These are phyloP conservation scores for Eupithecia abbreviata DNA, from an alignment of 2,888 invertebrate species.

Conservation along the genomic window DNA sequence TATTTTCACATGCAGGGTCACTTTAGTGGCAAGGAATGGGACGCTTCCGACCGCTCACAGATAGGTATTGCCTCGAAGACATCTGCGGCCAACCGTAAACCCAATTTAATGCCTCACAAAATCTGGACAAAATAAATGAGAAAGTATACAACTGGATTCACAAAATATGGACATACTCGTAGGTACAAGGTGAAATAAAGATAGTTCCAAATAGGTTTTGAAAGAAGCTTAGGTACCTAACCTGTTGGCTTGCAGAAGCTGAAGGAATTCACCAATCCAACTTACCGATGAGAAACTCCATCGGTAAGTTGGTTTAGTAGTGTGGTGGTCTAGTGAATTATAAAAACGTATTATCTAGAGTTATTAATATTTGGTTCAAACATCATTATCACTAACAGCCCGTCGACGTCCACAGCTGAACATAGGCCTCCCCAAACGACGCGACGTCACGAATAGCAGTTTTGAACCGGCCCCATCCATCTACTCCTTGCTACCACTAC, in stretches of 20 bases:
- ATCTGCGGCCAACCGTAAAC: conserved; percentile 72
- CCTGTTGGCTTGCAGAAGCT: background rate
- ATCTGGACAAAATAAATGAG: conserved; percentile 72
- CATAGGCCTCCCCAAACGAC: too few species aligned
- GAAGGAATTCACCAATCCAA: background rate
- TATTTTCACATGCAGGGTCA: conserved; percentile 6
- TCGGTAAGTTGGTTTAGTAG: too few species aligned
- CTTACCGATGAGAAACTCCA: background rate
- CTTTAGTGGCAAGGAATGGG: conserved; percentile 17
- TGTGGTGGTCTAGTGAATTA: background rate
- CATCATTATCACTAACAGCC: too few species aligned
- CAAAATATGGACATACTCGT: conserved; percentile 44
- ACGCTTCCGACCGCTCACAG: conserved; percentile 51
- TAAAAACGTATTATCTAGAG: background rate
- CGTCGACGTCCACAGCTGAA: too few species aligned
- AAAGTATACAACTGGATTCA: conserved; percentile 31
- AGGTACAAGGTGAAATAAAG: background rate
- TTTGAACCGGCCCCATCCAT: too few species aligned
- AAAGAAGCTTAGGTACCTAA: conserved; percentile 4
- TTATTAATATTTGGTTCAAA: too few species aligned
- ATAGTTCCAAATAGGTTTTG: background rate
- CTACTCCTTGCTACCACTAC: too few species aligned
- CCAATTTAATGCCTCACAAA: conserved; percentile 77
- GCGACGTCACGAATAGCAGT: too few species aligned
- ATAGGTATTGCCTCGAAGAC: conserved; percentile 68